A percentile compares a stretch with the other conserved stretches of the same genome.
phyloP scores from a whole-genome alignment of 2,888 invertebrate species.

The Teleiodes luculella region DNA sequence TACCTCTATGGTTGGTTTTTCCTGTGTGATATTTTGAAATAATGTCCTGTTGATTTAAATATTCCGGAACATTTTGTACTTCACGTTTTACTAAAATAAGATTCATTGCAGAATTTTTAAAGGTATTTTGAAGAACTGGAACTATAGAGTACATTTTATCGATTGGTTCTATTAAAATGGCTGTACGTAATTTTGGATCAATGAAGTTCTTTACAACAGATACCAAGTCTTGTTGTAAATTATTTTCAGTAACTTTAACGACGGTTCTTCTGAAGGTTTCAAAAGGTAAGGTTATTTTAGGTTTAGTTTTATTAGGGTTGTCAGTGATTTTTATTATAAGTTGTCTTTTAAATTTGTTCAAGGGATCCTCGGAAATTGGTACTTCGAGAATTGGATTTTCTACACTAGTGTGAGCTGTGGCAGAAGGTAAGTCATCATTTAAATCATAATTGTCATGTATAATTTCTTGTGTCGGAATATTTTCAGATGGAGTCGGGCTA shows the following conservation, averaged over 20 bases:
- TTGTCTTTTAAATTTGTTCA: slow-evolving; percentile 29
- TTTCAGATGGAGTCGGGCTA: too few relatives aligned
- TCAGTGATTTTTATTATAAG: slow-evolving; percentile 23
- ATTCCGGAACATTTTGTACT: slow-evolving; percentile 28
- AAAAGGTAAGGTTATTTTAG: slow-evolving; percentile 26
- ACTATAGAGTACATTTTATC: slow-evolving; percentile 23
- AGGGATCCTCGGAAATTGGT: slow-evolving; percentile 26
- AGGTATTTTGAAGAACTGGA: slow-evolving; percentile 26
- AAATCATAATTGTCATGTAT: too few relatives aligned
- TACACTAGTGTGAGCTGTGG: slow-evolving; percentile 21
- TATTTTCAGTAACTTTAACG: slow-evolving; percentile 25
- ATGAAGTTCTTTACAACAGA: slow-evolving; percentile 30
- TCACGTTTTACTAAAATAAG: slow-evolving; percentile 25
- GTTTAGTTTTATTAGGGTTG: slow-evolving; percentile 17
- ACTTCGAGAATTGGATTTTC: slow-evolving; percentile 29
- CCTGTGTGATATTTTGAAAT: slow-evolving; percentile 30
- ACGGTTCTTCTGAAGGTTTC: slow-evolving; percentile 23
- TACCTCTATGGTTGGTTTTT: slow-evolving; percentile 31
- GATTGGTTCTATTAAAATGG: slow-evolving; percentile 22
- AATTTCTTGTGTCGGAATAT: too few relatives aligned
- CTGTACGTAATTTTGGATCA: slow-evolving; percentile 30
- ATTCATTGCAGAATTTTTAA: slow-evolving; percentile 28
- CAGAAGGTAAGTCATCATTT: too few relatives aligned
- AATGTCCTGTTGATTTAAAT: slow-evolving; percentile 28
- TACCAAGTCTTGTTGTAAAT: slow-evolving; percentile 25